Percentiles rank a stretch among this genome's conserved stretches.
Evolutionary conservation across 2,888 invertebrate species (phyloP).

Genomic region (Lasius fuliginosus): DNA sequence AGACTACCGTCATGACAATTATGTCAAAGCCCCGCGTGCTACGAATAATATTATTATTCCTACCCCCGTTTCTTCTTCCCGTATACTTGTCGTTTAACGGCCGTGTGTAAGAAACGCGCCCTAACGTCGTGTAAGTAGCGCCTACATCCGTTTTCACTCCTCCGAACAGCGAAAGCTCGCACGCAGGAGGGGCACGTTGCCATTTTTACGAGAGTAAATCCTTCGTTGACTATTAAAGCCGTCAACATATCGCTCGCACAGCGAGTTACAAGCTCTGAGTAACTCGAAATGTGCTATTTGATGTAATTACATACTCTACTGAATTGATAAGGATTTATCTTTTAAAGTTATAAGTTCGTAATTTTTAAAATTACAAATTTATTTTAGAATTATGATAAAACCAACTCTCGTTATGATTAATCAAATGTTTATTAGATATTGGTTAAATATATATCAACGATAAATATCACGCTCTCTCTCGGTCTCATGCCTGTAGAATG

Average conservation of each 20-base stretch:
- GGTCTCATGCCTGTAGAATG: neutral
- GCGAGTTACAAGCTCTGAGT: neutral
- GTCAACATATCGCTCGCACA: neutral
- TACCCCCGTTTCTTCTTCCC: neutral
- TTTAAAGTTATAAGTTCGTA: neutral
- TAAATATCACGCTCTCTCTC: neutral
- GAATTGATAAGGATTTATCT: conserved; percentile 43
- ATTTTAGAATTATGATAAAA: conserved; percentile 36
- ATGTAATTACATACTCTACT: neutral
- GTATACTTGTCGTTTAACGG: conserved; percentile 27
- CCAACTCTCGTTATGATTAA: neutral
- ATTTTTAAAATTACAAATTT: conserved; percentile 19
- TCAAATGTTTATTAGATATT: neutral
- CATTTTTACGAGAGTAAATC: neutral
- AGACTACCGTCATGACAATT: conserved; percentile 74
- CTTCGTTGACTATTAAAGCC: conserved; percentile 7
- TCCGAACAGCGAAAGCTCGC: conserved; percentile 23
- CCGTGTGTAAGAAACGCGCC: conserved; percentile 27
- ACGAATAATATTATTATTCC: conserved; percentile 49
- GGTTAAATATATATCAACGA: conserved; percentile 7
- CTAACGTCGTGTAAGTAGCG: conserved; percentile 28
- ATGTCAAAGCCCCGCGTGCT: conserved; percentile 70
- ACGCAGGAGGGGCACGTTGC: neutral
- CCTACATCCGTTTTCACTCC: conserved; percentile 46
- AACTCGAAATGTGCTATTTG: conserved; percentile 2